A percentile compares a stretch with the other conserved stretches of the same genome.
Evolutionary conservation across 2,113 vertebrate species (phyloP).

Genomic region (Cnemophilus loriae): DNA sequence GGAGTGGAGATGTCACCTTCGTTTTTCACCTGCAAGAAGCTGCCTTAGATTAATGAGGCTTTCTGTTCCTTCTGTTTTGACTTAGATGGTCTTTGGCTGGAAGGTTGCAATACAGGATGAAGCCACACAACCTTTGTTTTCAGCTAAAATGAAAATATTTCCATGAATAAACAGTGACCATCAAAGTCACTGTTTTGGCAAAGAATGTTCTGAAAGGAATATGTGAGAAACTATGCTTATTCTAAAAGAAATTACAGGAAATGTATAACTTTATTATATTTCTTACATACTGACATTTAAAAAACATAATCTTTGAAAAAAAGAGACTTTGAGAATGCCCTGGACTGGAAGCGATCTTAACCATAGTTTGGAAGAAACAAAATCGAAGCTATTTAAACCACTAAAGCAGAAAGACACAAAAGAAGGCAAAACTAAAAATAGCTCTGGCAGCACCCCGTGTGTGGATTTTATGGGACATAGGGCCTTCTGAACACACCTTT

Average conservation of each 20-base stretch:
- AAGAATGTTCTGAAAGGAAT: neutral
- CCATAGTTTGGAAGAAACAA: constrained; percentile 42
- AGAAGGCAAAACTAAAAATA: constrained; percentile 46
- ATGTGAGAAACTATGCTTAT: neutral
- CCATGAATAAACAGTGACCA: neutral
- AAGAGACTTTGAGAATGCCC: constrained; percentile 26
- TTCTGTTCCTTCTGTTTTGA: neutral
- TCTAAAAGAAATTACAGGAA: constrained; percentile 4
- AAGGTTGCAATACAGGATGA: neutral
- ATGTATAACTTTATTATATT: neutral
- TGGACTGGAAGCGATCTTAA: constrained; percentile 2
- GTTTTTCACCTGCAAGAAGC: neutral
- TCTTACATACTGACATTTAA: constrained; percentile 40
- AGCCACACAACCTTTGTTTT: neutral
- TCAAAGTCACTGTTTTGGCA: neutral
- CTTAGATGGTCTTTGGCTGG: neutral
- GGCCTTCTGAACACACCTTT: constrained; percentile 21
- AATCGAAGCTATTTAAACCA: constrained; percentile 33
- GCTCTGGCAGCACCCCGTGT: neutral
- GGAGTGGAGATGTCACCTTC: neutral
- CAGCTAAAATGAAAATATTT: neutral
- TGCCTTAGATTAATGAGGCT: neutral
- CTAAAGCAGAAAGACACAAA: constrained; percentile 7
- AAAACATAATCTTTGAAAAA: neutral
- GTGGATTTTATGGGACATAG: neutral